A percentile compares a stretch with the other conserved stretches of the same genome.
phyloP scores from a whole-genome alignment of 2,888 invertebrate genomes.

The Melipona beecheii region DNA sequence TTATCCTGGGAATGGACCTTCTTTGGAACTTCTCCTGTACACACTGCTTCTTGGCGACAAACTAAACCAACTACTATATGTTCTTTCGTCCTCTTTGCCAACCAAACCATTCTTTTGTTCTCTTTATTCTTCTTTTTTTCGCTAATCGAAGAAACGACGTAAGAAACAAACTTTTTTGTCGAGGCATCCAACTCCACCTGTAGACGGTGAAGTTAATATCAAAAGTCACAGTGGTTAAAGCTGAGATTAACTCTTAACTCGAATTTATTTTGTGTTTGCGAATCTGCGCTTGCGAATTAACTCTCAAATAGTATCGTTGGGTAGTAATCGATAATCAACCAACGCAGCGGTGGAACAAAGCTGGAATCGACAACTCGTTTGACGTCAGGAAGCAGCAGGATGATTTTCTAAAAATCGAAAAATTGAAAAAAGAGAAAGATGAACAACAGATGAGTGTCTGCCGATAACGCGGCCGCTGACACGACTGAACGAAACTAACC shows the following conservation, averaged over 20 bases:
- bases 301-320: too few species aligned
- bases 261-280: too few species aligned
- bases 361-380: not conserved
- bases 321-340: too few species aligned
- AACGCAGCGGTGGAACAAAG: too few species aligned
- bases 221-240: too few species aligned
- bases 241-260: too few species aligned
- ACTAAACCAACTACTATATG: not conserved
- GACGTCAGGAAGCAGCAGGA: constrained; percentile 45
- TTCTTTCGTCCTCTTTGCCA: not conserved
- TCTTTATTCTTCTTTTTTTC: not conserved
- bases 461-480: constrained; percentile 29
- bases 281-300: too few species aligned
- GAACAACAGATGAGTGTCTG: not conserved
- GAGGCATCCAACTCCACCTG: not conserved
- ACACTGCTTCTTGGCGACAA: constrained; percentile 45
- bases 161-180: not conserved
- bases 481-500: constrained; percentile 45
- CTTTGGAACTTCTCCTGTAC: constrained; percentile 43
- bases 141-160: not conserved
- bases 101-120: not conserved
- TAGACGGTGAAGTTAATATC: not conserved
- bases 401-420: not conserved
- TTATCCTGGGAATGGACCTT: constrained; percentile 47
- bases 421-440: not conserved